Conservation (phyloP, 2,113 vertebrate genomes). For the Ammodramus savannarum region DNA sequence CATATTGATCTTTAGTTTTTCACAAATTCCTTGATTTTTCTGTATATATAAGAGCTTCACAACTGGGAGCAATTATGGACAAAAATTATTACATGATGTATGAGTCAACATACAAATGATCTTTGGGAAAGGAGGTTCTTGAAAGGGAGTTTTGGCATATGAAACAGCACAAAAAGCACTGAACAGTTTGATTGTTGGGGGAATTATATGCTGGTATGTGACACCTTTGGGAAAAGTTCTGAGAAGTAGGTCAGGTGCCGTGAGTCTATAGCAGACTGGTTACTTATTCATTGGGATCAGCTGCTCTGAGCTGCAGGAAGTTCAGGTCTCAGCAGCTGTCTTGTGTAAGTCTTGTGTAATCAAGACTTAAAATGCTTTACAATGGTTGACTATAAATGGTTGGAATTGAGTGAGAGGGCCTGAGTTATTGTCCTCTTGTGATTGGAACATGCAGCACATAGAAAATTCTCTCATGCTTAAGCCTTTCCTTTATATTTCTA, state of each 20-base stretch:
- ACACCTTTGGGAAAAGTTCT: conserved; percentile 34
- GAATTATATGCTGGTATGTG: conserved; percentile 11
- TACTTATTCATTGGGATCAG: conserved; percentile 57
- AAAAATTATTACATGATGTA: conserved; percentile 38
- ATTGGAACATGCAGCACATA: background rate
- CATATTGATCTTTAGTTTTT: background rate
- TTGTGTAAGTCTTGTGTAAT: too few relatives aligned
- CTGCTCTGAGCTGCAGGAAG: conserved; percentile 50
- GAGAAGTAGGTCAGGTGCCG: conserved; percentile 46
- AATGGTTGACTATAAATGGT: conserved; percentile 30
- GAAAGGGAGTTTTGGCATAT: background rate
- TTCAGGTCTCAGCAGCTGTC: conserved; percentile 57
- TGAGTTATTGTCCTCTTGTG: conserved; percentile 61
- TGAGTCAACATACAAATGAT: conserved; percentile 32
- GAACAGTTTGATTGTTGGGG: background rate
- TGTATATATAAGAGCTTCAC: background rate
- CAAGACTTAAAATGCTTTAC: conserved; percentile 14
- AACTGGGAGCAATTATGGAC: conserved; percentile 49
- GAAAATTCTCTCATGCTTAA: conserved; percentile 35
- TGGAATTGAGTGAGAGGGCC: conserved; percentile 37
- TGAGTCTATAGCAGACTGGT: conserved; percentile 5
- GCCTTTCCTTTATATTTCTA: conserved; percentile 23
- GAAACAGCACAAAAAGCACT: background rate
- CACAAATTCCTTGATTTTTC: conserved; percentile 4
- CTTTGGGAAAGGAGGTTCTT: conserved; percentile 26